Evolutionary conservation across 1,140 invertebrate species (phyloP).

Genomic region (Protaetia brevitarsis): DNA sequence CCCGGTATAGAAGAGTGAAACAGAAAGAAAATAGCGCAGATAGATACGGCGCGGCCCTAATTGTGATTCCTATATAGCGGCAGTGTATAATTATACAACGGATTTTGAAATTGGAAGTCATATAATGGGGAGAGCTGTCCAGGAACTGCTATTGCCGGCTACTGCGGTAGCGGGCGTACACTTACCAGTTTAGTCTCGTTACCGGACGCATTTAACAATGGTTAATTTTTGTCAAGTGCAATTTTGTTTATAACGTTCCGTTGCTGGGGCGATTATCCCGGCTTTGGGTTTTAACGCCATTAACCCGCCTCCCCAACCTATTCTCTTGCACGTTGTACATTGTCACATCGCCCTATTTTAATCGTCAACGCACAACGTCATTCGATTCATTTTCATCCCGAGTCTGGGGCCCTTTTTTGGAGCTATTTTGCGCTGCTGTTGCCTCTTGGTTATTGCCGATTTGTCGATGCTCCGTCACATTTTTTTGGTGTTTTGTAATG

Average conservation of each 20-base stretch:
- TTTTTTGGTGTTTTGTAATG: not conserved
- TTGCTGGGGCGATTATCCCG: conserved; percentile 6
- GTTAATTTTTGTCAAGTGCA: conserved; percentile 46
- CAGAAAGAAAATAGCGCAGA: conserved; percentile 20
- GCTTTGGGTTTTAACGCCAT: not conserved
- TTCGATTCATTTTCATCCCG: not conserved
- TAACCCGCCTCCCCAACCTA: no score
- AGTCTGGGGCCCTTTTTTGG: not conserved
- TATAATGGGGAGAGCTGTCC: conserved; percentile 31
- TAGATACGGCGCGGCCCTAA: conserved; percentile 19
- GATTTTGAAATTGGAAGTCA: conserved; percentile 42
- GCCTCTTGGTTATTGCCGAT: not conserved
- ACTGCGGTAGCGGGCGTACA: no score
- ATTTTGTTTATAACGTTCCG: conserved; percentile 44
- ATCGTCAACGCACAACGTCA: conserved; percentile 11
- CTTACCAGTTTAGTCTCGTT: conserved; percentile 42
- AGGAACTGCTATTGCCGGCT: conserved; percentile 34
- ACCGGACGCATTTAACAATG: conserved; percentile 39
- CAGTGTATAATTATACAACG: conserved; percentile 34
- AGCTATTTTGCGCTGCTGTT: conserved; percentile 6
- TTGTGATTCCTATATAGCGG: conserved; percentile 24
- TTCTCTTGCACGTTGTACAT: not conserved
- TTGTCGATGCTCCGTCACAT: not conserved
- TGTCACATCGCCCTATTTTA: not conserved
- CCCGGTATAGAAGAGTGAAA: not conserved